Conservation (phyloP, 2,797 vertebrate species). For the Tauraco hartlaubi region DNA sequence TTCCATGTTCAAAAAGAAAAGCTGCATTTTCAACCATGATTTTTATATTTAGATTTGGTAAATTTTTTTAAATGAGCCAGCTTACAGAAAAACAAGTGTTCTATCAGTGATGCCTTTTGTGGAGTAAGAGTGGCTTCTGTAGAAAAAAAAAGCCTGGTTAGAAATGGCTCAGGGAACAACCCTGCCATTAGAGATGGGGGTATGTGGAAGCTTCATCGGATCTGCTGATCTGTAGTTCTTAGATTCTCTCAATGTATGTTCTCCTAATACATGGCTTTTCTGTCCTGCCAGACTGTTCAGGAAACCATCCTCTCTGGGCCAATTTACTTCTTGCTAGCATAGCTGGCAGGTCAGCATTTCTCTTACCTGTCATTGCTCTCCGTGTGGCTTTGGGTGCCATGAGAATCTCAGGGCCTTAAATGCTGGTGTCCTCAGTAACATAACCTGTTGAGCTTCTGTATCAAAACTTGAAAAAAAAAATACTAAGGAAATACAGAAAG, state of each 20-base stretch:
- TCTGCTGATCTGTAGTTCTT: neutral
- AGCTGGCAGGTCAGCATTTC: neutral
- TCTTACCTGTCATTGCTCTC: neutral
- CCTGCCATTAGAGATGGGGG: neutral
- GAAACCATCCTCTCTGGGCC: neutral
- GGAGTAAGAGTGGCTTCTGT: neutral
- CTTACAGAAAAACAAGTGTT: neutral
- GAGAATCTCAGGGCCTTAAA: neutral
- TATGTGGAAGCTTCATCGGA: neutral
- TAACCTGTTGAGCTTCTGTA: neutral
- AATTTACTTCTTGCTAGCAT: neutral
- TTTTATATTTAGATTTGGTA: neutral
- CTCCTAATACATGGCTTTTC: rapidly evolving
- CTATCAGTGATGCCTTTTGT: neutral
- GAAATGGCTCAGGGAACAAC: neutral
- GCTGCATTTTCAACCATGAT: neutral
- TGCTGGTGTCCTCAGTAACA: neutral
- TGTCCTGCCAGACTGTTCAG: neutral
- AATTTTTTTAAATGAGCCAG: neutral
- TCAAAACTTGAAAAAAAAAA: neutral
- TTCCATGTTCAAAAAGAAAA: neutral
- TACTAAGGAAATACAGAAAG: neutral
- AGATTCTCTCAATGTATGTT: too few relatives aligned
- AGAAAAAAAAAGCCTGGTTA: neutral
- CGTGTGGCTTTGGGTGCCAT: neutral